Percentiles rank a stretch among this genome's conserved stretches.
phyloP scores from a whole-genome alignment of 2,113 vertebrate genomes.

The Melanotaenia duboulayi region DNA sequence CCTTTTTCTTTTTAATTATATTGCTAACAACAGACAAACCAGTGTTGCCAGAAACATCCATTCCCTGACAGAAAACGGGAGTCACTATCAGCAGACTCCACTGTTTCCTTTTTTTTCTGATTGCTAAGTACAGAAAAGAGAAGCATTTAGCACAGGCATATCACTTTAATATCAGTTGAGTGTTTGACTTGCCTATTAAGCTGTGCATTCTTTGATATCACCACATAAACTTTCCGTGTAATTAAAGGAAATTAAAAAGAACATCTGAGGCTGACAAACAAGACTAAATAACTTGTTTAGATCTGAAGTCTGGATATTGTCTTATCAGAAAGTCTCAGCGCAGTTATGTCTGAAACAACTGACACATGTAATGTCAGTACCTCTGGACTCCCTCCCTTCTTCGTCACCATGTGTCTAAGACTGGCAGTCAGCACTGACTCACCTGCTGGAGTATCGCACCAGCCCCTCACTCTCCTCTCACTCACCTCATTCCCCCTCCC shows the following conservation, averaged over 20 bases:
- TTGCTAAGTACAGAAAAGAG: too few species aligned
- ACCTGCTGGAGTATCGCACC: conserved; percentile 65
- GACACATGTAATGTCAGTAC: conserved; percentile 24
- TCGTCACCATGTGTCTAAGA: conserved; percentile 54
- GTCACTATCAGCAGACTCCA: too few species aligned
- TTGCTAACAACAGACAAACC: too few species aligned
- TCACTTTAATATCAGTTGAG: too few species aligned
- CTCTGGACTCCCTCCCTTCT: conserved; percentile 46
- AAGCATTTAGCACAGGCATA: too few species aligned
- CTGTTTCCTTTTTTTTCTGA: too few species aligned
- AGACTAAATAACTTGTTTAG: background rate
- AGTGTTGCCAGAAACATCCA: too few species aligned
- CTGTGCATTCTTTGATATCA: too few species aligned
- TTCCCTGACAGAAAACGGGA: too few species aligned
- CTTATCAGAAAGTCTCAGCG: conserved; percentile 1
- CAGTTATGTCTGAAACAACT: conserved; percentile 8
- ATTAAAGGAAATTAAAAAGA: background rate
- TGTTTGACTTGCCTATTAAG: too few species aligned
- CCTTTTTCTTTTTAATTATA: too few species aligned
- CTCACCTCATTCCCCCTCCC: conserved; percentile 71
- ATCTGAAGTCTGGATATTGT: background rate
- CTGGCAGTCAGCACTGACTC: conserved; percentile 65
- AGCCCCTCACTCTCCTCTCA: conserved; percentile 59
- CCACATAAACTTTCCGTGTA: too few species aligned
- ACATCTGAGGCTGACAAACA: background rate